phyloP scores from a whole-genome alignment of 1,140 invertebrate species.

The Cecropterus lyciades region DNA sequence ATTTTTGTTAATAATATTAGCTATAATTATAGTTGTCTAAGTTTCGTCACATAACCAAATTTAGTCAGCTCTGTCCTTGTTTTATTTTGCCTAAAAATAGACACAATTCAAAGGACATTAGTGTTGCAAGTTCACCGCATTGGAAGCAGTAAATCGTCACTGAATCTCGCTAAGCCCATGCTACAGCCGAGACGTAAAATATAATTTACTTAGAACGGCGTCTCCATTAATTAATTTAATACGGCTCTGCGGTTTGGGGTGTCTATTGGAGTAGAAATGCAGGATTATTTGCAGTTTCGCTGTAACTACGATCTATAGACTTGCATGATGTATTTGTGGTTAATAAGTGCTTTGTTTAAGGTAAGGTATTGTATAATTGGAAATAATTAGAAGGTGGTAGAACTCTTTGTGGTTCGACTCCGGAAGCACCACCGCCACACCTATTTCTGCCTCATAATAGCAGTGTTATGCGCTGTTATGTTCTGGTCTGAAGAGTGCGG shows the following conservation, averaged over 20 bases:
- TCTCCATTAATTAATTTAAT: constrained; percentile 37
- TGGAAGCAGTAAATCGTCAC: constrained; percentile 29
- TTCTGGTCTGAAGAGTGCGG: no score
- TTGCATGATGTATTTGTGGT: no score
- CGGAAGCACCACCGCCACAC: no score
- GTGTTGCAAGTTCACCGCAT: constrained; percentile 25
- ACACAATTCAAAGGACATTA: constrained; percentile 5
- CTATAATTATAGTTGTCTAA: no score
- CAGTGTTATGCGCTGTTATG: no score
- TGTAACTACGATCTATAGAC: constrained; percentile 8
- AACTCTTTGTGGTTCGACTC: no score
- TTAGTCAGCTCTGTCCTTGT: neutral
- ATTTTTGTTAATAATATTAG: no score
- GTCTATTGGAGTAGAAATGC: constrained; percentile 36
- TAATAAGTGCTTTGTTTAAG: no score
- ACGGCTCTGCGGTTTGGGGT: constrained; percentile 29
- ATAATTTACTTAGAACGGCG: constrained; percentile 37
- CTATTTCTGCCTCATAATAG: no score
- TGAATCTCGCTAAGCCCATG: constrained; percentile 22
- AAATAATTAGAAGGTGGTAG: no score
- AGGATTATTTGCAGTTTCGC: constrained; percentile 32
- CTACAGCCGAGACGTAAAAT: constrained; percentile 32
- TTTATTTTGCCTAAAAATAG: neutral
- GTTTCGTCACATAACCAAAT: no score
- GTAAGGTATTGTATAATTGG: no score